Conservation (phyloP, 2,797 vertebrate genomes). For the Mus minutoides region DNA sequence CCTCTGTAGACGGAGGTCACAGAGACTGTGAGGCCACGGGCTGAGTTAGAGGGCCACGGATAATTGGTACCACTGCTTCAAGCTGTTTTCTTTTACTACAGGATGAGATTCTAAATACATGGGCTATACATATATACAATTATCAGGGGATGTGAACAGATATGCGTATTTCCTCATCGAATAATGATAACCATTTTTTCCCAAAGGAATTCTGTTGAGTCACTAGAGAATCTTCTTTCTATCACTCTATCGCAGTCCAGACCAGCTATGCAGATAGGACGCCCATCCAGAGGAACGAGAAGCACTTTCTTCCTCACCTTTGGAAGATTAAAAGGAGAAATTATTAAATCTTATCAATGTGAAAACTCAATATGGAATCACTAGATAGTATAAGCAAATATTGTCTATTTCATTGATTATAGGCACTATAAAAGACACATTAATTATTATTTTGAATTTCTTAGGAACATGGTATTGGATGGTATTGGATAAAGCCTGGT, state of each 20-base stretch:
- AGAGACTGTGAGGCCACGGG: not conserved
- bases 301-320: conserved; percentile 93
- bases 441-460: not conserved
- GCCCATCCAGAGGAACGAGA: conserved; percentile 94
- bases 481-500: not conserved
- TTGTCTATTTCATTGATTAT: not conserved
- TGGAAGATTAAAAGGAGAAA: conserved; percentile 60
- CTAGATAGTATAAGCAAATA: not conserved
- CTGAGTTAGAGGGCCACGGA: not conserved
- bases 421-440: not conserved
- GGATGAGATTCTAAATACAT: not conserved
- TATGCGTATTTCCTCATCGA: conserved; percentile 29
- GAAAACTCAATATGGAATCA: conserved; percentile 23
- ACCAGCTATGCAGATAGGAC: conserved; percentile 99
- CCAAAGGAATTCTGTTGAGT: conserved; percentile 51
- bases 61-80: not conserved
- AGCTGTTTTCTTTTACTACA: conserved; percentile 5
- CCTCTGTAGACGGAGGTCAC: not conserved
- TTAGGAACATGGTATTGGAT: not conserved
- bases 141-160: not conserved
- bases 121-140: not conserved
- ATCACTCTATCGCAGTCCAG: conserved; percentile 91
- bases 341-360: not conserved
- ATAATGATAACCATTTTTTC: conserved; percentile 34
- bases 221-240: conserved; percentile 27